Conservation (phyloP, 2,888 invertebrate species). For the Pyrocoelia pectoralis region DNA sequence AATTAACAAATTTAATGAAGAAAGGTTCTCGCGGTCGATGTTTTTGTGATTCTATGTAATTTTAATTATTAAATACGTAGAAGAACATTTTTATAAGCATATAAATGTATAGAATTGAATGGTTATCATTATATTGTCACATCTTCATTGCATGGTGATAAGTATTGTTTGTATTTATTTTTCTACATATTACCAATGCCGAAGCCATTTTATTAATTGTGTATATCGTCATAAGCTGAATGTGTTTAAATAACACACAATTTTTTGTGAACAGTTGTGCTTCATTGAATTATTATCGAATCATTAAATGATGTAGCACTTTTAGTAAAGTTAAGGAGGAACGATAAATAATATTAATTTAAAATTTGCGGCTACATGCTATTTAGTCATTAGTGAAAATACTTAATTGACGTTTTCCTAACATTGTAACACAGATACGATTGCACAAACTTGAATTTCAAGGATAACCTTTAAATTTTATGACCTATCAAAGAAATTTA, state of each 20-base stretch:
- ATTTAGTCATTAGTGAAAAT: neutral
- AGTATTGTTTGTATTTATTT: slow-evolving; percentile 4
- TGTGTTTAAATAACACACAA: neutral
- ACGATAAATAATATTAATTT: neutral
- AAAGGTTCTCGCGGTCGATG: neutral
- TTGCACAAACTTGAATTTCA: neutral
- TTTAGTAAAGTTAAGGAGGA: neutral
- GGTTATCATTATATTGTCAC: slow-evolving; percentile 3
- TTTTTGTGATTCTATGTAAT: neutral
- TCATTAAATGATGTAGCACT: neutral
- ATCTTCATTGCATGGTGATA: slow-evolving; percentile 5
- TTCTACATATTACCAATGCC: neutral
- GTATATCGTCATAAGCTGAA: neutral
- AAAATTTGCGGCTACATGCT: neutral
- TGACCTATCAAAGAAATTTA: neutral
- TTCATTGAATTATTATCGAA: neutral
- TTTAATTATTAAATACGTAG: neutral
- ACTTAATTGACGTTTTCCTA: neutral
- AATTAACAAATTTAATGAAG: no score
- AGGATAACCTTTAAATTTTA: neutral
- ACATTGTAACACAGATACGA: neutral
- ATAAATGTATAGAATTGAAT: neutral
- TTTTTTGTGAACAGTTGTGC: neutral
- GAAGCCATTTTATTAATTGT: neutral
- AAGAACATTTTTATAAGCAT: neutral